Conservation (phyloP, 2,797 vertebrate species). For the Malurus leucopterus region DNA sequence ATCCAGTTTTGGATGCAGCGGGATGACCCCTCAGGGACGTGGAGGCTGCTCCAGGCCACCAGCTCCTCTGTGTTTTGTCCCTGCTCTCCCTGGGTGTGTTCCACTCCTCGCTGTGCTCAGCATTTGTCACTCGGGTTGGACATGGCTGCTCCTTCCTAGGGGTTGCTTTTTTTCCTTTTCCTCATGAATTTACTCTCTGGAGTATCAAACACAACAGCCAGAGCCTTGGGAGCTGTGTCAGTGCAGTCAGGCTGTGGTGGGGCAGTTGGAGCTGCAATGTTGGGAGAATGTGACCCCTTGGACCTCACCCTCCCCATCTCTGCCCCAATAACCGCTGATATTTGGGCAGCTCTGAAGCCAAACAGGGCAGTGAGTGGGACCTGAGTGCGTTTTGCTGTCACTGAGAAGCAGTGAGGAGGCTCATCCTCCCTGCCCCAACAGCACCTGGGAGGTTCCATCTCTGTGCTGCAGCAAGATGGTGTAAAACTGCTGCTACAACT, state of each 20-base stretch:
- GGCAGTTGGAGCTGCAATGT: not conserved
- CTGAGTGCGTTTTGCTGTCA: fast-evolving
- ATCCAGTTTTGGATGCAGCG: fast-evolving
- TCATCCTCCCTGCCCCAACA: fast-evolving
- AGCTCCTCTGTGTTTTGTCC: fast-evolving
- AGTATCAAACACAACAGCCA: not conserved
- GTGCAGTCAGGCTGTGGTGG: not conserved
- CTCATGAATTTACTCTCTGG: not conserved
- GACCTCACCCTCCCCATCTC: not conserved
- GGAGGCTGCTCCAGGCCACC: not conserved
- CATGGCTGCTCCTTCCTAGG: not conserved
- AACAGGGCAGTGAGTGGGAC: fast-evolving
- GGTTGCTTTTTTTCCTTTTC: not conserved
- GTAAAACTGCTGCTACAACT: not conserved
- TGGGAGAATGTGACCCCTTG: not conserved
- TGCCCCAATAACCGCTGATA: fast-evolving
- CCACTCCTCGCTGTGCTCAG: fast-evolving
- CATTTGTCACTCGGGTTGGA: not conserved
- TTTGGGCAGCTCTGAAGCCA: not conserved
- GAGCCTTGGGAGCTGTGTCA: not conserved
- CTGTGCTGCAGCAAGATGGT: fast-evolving
- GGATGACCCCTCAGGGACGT: not conserved
- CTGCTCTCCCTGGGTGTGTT: not conserved
- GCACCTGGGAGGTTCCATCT: not conserved
- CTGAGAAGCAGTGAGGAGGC: fast-evolving